Base-by-base conservation (phyloP, 1,140 invertebrate genomes). In the Ceratina japonica region DNA sequence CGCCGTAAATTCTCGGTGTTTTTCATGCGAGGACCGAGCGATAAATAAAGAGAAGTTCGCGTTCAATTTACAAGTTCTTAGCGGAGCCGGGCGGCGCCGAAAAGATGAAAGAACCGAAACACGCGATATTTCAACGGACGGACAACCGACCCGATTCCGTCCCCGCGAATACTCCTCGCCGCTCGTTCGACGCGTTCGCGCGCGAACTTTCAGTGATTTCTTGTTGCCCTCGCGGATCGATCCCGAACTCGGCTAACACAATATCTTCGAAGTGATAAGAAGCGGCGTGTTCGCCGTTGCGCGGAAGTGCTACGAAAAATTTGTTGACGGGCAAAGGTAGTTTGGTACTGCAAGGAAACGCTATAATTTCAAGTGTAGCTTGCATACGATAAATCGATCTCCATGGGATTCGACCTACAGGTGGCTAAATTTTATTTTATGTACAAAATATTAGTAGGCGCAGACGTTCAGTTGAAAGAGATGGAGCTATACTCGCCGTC, bases 51-150 rank as follows among this genome's bases (percentile, higher is more conserved):
- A 20, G 37, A 66, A 66, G 44, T 66, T 66, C n/a, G 4, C 20
- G 16, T 65, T 49, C 64, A 16, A 66, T 66, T 66, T 66, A 66
- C 64, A 66, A 51, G 44, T 66, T 66, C 20, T 66, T 66, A 66
- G 64, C 64, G 20, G 2, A 15, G 37, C 37, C 44, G 20, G 22
- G 8, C 64, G 20, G 2, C 44, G 63, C 63, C 37, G 15, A 65
- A 24, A n/a, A 49, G 10, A 27, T 44, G 37, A 65, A 49, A 22
- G 37, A 65, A 44, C 37, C 37, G 64, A 65, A 49, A 22, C 31
- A 65, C 64, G 44, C 44, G 64, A 51, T 51, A 66, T 66, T 66
- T 66, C 64, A 52, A 24, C 16, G 37, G 64, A 66, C 44, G 22
- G 64, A 66, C 64, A 66, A 52, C 64, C 64, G 44, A 66, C 44